Base-by-base conservation (phyloP, 2,888 invertebrate species). In the Ptychoptera contaminata region DNA sequence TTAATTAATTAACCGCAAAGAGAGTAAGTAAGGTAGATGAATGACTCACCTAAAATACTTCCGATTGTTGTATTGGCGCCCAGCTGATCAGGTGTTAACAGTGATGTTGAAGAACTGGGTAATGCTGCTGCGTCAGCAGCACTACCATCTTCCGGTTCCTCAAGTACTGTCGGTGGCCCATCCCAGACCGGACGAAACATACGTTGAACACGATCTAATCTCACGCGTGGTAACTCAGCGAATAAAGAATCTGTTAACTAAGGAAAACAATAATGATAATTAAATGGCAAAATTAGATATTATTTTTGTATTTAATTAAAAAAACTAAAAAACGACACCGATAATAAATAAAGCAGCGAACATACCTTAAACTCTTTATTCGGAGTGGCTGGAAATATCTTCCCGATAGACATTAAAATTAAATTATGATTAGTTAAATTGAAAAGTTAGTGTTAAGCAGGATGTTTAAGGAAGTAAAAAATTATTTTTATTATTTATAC, bases 171-270 rank as follows among this genome's bases (percentile, higher is more conserved):
- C 12, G 76, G 75, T 31, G 74, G 74, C 2, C 72, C 71, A 49
- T 70, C 69, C 57, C 74, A 65, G 56, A 78, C 71, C 1, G 58
- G 56, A 52, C 60, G 62, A 11, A 54, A 57, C 2, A 62, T 60
- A 48, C 74, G 71, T 40, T 76, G 74, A 1, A 78, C 74, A 1
- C 79, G 79, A 57, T 80, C 80, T 51, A 81, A 63, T 31, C 80
- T 72, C 3, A 79, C 71, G 2, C 76, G 70, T 16, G 77, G 77
- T 50, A 76, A 63, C 51, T 65, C 65, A 52, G 63, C 63, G 49
- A 63, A 66, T 42, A 63, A 55, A 11, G 62, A 59, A 54, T 66
- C 66, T 31, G 63, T 61, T 46, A 63, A 52, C 66, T 66, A 47
- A 38, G 45, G 31, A 39, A 31, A 42, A 34, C 5, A 9, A 11